These are phyloP conservation scores for Andrena camellia DNA, from an alignment of 2,888 invertebrate genomes.

Conservation along the genomic window DNA sequence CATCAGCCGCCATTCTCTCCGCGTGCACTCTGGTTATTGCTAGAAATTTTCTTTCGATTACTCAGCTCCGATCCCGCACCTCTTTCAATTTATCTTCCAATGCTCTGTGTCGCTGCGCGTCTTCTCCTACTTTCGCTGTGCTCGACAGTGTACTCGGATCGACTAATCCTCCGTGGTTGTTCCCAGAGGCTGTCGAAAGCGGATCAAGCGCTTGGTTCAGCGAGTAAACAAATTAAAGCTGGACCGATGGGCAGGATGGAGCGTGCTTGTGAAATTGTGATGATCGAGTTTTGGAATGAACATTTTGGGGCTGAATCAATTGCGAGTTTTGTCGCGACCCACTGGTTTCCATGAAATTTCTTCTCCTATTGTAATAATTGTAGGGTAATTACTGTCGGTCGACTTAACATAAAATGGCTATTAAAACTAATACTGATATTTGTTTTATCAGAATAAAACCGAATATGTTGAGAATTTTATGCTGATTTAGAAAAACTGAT, in stretches of 20 bases:
- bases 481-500: too few relatives aligned
- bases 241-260: not conserved
- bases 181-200: not conserved
- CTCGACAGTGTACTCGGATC: not conserved
- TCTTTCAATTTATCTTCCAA: too few relatives aligned
- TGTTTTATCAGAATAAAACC: not conserved
- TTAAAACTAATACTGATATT: not conserved
- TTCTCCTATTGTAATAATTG: not conserved
- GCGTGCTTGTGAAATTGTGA: not conserved
- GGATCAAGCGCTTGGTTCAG: constrained; percentile 17
- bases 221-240: constrained; percentile 22
- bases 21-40: not conserved
- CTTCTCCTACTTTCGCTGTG: not conserved
- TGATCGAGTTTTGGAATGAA: not conserved
- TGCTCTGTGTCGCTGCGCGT: too few relatives aligned
- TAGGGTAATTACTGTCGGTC: too few relatives aligned
- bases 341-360: not conserved
- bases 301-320: not conserved
- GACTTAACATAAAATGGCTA: not conserved
- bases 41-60: too few relatives aligned
- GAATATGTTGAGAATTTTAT: too few relatives aligned
- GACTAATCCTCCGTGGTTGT: not conserved
- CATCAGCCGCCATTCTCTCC: not conserved
- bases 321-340: not conserved
- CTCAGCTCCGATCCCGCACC: too few relatives aligned